Base-by-base conservation (phyloP, 2,888 invertebrate genomes). In the Thalpophila matura region DNA sequence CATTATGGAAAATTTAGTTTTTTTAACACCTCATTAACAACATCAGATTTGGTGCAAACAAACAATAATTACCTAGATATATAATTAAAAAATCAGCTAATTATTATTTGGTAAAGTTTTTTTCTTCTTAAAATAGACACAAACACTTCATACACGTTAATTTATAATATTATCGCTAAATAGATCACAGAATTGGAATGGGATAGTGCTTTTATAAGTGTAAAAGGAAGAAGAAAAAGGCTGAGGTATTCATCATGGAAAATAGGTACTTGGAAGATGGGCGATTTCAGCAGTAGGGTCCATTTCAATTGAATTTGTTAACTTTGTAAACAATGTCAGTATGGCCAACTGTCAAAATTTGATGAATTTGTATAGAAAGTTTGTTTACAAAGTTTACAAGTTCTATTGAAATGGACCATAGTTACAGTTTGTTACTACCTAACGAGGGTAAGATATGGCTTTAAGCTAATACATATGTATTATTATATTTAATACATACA, bases 101-200 rank as follows among this genome's bases (percentile, higher is more conserved):
- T 67, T 50, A 69, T 31, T 31, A 47, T 61, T 53, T 53, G 14
- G 22, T 53, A 7, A 38, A 43, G 18, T 18, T 26, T 38, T 61
- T 46, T 42, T 51, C 38, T 50, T 54, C 29, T 51, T 62, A 69
- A 55, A 50, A 50, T 63, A 77, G 54, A 71, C 50, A 74, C 54
- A 59, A 49, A 46, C 27, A 42, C 43, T 14, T 55, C 54, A 59
- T 53, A 46, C 27, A 42, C 43, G 18, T 55, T 71, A 62, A 42
- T 56, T 53, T 33, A 60, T 40, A 55, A 49, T 38, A 73, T 53
- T 67, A 72, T 59, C 77, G 59, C 75, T 82, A 83, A 76, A 79
- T 75, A 86, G 83, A 88, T 88, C 87, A 88, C 87, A 86, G 84
- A 84, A 80, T 82, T 74, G 77, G 80, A 83, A 81, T 77, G 77